Evolutionary conservation across 2,888 invertebrate species (phyloP).

Genomic region (Tenthredo distinguenda): DNA sequence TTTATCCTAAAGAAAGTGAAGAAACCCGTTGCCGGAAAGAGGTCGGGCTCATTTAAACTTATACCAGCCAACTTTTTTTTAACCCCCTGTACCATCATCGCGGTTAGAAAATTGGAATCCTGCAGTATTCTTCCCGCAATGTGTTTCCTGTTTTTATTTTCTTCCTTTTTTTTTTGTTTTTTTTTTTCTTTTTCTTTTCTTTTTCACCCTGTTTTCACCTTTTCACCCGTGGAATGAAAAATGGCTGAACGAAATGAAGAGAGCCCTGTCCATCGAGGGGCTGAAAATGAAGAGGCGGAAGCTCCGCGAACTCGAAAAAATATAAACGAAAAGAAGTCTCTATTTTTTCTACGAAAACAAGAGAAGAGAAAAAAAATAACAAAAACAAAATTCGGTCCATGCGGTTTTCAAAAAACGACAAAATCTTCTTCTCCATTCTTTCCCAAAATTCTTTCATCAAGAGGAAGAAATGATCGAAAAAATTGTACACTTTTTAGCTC

Average conservation of each 20-base stretch:
- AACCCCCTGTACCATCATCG: background rate
- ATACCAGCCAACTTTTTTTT: background rate
- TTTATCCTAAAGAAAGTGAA: constrained; percentile 3
- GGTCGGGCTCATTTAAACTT: constrained; percentile 21
- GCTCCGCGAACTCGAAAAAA: background rate
- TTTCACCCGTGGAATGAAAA: background rate
- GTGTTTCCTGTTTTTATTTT: background rate
- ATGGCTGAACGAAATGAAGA: background rate
- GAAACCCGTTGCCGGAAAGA: background rate
- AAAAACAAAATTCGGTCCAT: no score
- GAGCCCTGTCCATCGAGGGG: background rate
- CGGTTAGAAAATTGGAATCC: background rate
- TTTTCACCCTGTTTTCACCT: no score
- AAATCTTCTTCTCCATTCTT: no score
- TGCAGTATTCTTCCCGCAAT: background rate
- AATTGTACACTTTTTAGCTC: background rate
- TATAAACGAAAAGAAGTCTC: background rate
- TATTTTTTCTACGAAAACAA: background rate
- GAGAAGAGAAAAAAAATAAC: background rate
- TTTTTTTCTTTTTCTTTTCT: background rate
- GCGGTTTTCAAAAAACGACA: no score
- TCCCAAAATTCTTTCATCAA: no score
- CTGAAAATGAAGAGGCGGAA: background rate
- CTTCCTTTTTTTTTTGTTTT: background rate
- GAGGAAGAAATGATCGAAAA: background rate